Base-by-base conservation (phyloP, 2,888 invertebrate species). In the Rhingia campestris region DNA sequence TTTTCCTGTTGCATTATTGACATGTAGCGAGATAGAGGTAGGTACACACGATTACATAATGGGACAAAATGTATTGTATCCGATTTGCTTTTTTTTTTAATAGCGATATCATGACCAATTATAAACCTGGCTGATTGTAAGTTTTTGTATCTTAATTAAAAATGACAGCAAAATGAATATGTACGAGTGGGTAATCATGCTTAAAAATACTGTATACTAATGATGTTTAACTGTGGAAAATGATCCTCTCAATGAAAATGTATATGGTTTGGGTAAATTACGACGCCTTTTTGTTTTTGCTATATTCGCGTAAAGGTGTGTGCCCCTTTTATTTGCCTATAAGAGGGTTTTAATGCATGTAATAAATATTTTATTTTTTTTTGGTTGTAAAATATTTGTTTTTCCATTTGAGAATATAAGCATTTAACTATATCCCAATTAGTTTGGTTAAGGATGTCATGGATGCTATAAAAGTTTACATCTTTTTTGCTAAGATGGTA, bases 101-200 rank as follows among this genome's bases (percentile, higher is more conserved):
- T 66, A 45, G 73, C 54, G 59, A 61, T 75, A 74, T 77, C 70
- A 77, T 77, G 81, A 76, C 59, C 81, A 81, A 76, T 81, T 81
- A 59, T 66, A 66, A 53, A 56, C 58, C 47, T 10, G 22, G 53
- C 54, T 67, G 56, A 58, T 64, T 64, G 37, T 54, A 59, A 12
- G 73, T 86, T 77, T 72, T 69, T 77, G 73, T 81, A 76, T 76
- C 58, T 79, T 82, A 79, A 86, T 86, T 82, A 86, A 59, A 79
- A 86, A 41, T 74, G 86, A 86, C 86, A 81, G 77, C 74, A 43
- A 77, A 63, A 73, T 67, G 54, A 67, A 73, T 73, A 66, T 58
- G 54, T 33, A 64, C 35, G 54, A 73, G 45, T 37, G 41, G 35
- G 32, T 10, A 56, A 49, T 33, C 58, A 41, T 51, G 33, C 51